Base-by-base conservation (phyloP, 2,888 invertebrate species). In the Acleris cristana region DNA sequence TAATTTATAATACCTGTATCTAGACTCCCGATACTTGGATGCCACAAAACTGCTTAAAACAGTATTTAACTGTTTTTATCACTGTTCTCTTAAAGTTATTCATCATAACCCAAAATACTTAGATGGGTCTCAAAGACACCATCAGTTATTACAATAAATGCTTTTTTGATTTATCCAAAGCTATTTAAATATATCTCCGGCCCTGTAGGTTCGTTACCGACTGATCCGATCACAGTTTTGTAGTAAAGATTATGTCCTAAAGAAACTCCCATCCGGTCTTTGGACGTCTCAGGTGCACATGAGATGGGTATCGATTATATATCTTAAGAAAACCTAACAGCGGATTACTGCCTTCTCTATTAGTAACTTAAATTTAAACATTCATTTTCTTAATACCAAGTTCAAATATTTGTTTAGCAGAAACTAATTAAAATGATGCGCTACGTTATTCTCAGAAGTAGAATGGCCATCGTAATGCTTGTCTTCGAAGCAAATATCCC, bases 221-320 rank as follows among this genome's bases (percentile, higher is more conserved):
- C 82, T 83, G 88, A 89, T 88, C 82, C 76, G 87, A 90, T 89
- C 89, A 89, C 88, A 88, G 87, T 91, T 89, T 91, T 90, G 88
- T 91, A 90, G 89, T 91, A 88, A 90, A 90, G 90, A 91, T 91
- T 91, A 91, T 90, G 90, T 90, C 82, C 83, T 81, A 84, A 88
- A 88, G 90, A 90, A 90, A 86, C 84, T 84, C 84, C 74, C 90
- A 91, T 91, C 92, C 91, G 92, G 90, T 90, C 83, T 86, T 87
- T 82, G 84, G 79, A 76, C 65, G 70, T 21, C 71, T 64, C 72
- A 49, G 81, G 34, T 79, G 71, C 75, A 89, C 88, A 82, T 60
- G 89, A 77, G 75, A 77, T 45, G 30, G n/a, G n/a, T 45, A 18
- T 23, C 34, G 18, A 55, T 21, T 23, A 16, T 7, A 23, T 56